Percentiles rank a stretch among this genome's conserved stretches.
Conservation (phyloP, 1,140 invertebrate genomes). For the Drosophila novamexicana region DNA sequence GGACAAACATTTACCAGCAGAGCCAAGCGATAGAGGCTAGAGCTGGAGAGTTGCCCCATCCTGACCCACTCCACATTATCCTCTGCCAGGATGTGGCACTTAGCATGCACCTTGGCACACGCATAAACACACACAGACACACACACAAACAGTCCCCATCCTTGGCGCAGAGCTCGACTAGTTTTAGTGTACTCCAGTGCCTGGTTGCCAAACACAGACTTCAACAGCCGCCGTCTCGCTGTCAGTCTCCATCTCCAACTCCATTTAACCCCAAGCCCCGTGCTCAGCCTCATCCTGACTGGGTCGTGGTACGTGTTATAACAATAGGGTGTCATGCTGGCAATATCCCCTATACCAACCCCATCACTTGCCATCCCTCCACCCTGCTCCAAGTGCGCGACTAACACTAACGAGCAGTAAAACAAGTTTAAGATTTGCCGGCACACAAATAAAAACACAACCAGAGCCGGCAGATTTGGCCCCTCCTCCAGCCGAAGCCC, state of each 20-base stretch:
- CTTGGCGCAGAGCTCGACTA: slow-evolving; percentile 36
- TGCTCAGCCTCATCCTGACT: slow-evolving; percentile 36
- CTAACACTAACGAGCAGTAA: slow-evolving; percentile 82
- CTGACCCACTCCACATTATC: not conserved
- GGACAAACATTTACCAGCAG: slow-evolving; percentile 77
- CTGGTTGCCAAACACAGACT: slow-evolving; percentile 72
- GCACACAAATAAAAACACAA: slow-evolving; percentile 76
- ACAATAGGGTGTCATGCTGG: slow-evolving; percentile 74
- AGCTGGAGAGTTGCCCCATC: slow-evolving; percentile 3
- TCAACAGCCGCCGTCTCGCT: slow-evolving; percentile 19
- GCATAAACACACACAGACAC: slow-evolving; percentile 46
- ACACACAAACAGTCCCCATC: not conserved
- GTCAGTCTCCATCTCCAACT: slow-evolving; percentile 34
- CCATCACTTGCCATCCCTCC: not conserved
- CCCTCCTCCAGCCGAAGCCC: not conserved
- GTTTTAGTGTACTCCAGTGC: slow-evolving; percentile 63
- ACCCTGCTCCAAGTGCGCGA: slow-evolving; percentile 50
- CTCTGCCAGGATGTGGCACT: slow-evolving; percentile 48
- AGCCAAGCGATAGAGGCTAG: slow-evolving; percentile 29
- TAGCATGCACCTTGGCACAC: slow-evolving; percentile 76
- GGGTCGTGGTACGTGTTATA: slow-evolving; percentile 73
- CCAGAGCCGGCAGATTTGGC: slow-evolving; percentile 10
- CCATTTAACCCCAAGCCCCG: not conserved
- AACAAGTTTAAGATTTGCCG: slow-evolving; percentile 82
- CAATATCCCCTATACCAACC: not conserved